Percentiles rank a stretch among this genome's conserved stretches.
Evolutionary conservation across 2,797 vertebrate species (phyloP).

Genomic region (Anas capensis): DNA sequence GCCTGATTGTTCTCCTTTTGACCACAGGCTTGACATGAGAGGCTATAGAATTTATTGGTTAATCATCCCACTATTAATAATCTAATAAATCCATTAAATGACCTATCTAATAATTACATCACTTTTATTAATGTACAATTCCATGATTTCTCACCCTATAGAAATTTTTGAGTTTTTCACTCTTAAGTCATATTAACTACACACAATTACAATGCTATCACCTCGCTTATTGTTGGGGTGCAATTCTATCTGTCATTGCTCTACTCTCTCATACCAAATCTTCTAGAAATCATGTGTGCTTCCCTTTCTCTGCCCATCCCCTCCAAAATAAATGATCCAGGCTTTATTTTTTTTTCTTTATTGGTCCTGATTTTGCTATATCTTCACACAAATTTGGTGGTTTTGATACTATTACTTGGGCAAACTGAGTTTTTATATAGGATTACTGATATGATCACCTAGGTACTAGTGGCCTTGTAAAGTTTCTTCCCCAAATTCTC

Average conservation of each 20-base stretch:
- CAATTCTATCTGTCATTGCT: fast-evolving
- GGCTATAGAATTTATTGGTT: neutral
- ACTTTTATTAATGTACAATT: neutral
- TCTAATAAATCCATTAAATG: neutral
- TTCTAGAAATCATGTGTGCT: neutral
- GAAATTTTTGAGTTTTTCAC: neutral
- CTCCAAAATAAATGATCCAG: neutral
- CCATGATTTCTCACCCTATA: neutral
- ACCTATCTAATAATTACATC: neutral
- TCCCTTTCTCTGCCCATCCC: neutral
- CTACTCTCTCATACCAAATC: neutral
- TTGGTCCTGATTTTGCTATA: neutral
- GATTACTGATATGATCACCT: neutral
- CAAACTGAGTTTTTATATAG: neutral
- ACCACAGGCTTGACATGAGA: neutral
- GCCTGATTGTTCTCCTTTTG: neutral
- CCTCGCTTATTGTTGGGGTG: fast-evolving
- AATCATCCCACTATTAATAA: neutral
- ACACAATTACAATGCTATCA: neutral
- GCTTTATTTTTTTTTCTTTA: neutral
- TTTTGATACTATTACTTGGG: neutral
- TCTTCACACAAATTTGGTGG: neutral
- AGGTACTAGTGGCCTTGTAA: neutral
- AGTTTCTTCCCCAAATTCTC: neutral
- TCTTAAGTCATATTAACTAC: neutral